Conservation (phyloP, 1,140 invertebrate species). For the Patella vulgata region DNA sequence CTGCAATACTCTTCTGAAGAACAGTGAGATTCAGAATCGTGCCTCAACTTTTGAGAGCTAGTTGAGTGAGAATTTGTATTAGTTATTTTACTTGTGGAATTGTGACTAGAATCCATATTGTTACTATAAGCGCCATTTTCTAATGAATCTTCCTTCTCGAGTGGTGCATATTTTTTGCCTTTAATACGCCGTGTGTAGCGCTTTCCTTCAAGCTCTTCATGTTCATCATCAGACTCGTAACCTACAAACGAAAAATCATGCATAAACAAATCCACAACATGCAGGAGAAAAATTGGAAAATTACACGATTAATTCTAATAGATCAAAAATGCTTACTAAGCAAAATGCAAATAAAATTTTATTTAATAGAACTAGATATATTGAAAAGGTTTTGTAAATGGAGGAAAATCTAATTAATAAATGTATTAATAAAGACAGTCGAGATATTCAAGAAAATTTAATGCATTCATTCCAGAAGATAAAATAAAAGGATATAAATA, state of each 20-base stretch:
- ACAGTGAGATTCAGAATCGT: conserved; percentile 36
- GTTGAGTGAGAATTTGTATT: too few species aligned
- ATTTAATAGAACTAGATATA: background rate
- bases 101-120: conserved; percentile 12
- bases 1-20: conserved; percentile 52
- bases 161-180: conserved; percentile 61
- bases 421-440: too few species aligned
- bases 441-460: too few species aligned
- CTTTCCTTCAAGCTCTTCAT: conserved; percentile 52
- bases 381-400: conserved; percentile 8
- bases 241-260: conserved; percentile 63
- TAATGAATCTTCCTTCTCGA: conserved; percentile 58
- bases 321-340: conserved; percentile 7
- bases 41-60: conserved; percentile 18
- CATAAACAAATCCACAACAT: conserved; percentile 31
- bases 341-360: conserved; percentile 5
- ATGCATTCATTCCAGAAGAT: too few species aligned
- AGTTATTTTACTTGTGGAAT: background rate
- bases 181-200: conserved; percentile 53
- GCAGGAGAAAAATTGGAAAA: conserved; percentile 8
- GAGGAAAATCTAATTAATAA: too few species aligned
- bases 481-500: too few species aligned
- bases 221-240: conserved; percentile 64
- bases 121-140: conserved; percentile 30
- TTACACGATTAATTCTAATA: conserved; percentile 4